Conservation (phyloP, 1,140 invertebrate species). For the Drosophila nebulosa region DNA sequence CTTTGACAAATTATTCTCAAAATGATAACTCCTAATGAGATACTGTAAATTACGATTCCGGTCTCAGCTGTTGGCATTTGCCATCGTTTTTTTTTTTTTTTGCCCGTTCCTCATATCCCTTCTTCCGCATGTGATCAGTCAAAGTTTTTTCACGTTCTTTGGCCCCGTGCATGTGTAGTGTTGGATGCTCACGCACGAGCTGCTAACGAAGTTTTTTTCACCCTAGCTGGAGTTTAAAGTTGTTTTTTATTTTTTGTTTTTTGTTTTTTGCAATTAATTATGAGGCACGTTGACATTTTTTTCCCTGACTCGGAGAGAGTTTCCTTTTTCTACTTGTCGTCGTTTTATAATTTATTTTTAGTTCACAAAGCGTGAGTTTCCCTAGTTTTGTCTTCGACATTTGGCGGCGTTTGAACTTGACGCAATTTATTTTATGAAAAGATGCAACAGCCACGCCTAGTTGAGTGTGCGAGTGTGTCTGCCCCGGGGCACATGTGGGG, state of each 20-base stretch:
- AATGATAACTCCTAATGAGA: slow-evolving; percentile 52
- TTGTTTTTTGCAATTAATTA: slow-evolving; percentile 66
- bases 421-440: slow-evolving; percentile 76
- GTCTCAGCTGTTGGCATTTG: slow-evolving; percentile 21
- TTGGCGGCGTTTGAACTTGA: slow-evolving; percentile 76
- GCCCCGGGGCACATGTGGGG: slow-evolving; percentile 45
- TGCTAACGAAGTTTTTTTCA: slow-evolving; percentile 41
- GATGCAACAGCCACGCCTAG: slow-evolving; percentile 63
- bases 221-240: background rate
- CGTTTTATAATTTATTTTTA: slow-evolving; percentile 72
- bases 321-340: slow-evolving; percentile 29
- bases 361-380: slow-evolving; percentile 38
- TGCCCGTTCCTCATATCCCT: slow-evolving; percentile 32
- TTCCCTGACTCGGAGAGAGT: slow-evolving; percentile 3
- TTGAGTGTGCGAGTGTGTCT: slow-evolving; percentile 40
- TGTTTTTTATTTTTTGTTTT: slow-evolving; percentile 16
- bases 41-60: slow-evolving; percentile 54
- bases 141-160: slow-evolving; percentile 47
- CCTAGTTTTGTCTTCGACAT: slow-evolving; percentile 69
- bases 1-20: slow-evolving; percentile 39
- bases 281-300: slow-evolving; percentile 72
- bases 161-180: slow-evolving; percentile 15
- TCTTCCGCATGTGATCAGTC: slow-evolving; percentile 70
- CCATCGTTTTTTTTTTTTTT: slow-evolving; percentile 9
- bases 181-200: slow-evolving; percentile 32